Evolutionary conservation across 2,113 vertebrate genomes (phyloP).

Genomic region (Lontra canadensis): DNA sequence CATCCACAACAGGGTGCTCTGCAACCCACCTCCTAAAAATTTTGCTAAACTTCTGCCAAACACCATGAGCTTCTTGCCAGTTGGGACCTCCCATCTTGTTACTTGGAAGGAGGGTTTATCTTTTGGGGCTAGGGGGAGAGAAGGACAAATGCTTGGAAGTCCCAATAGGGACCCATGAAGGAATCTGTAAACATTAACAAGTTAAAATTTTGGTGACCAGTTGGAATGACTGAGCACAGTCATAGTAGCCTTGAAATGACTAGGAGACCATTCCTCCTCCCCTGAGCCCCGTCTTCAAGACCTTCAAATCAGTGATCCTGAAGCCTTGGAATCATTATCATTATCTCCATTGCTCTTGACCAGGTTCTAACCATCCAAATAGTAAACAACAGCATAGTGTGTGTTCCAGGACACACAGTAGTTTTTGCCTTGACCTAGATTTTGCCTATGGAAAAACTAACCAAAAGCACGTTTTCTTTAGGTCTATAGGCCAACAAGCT

Average conservation of each 20-base stretch:
- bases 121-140: not conserved
- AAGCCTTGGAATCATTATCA: conserved; percentile 3
- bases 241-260: not conserved
- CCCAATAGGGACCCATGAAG: not conserved
- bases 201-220: conserved; percentile 22
- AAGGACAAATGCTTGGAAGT: conserved; percentile 25
- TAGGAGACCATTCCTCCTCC: not conserved
- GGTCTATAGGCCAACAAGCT: not conserved
- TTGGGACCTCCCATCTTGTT: conserved; percentile 7
- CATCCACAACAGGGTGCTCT: not conserved
- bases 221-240: not conserved
- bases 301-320: not conserved
- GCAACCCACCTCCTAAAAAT: not conserved
- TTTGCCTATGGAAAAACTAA: conserved; percentile 33
- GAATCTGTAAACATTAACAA: conserved; percentile 16
- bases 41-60: not conserved
- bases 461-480: conserved; percentile 6
- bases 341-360: not conserved
- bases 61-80: not conserved
- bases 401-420: not conserved
- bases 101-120: conserved; percentile 40
- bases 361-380: conserved; percentile 9
- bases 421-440: conserved; percentile 33
- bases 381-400: not conserved
- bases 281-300: not conserved